Evolutionary conservation across 2,888 invertebrate genomes (phyloP), one percentile per base, ranked within the genome.

Genomic region (Micropterix aruncella): DNA sequence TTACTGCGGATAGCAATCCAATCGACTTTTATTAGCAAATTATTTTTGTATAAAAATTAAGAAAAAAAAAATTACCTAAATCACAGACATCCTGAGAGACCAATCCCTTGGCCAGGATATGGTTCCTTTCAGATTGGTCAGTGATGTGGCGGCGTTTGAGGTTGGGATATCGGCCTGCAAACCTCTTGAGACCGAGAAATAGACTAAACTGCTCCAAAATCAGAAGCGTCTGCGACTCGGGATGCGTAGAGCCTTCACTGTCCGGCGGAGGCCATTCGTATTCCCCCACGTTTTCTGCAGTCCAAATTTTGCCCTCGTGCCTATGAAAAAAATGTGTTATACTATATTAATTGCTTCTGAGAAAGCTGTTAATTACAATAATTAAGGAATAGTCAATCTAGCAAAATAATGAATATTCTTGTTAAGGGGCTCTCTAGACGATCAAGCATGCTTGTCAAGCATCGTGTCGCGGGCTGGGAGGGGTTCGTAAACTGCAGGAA

Each of bases 161-260:
- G 61, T 91, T 90, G n/a, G 90, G 86, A 66, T 92, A 92, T 59
- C 95, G 93, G 50, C 97, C 75, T 62, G 96, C 96, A 63, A 99
- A 97, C 46, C 95, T 94, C 60, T 93, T 95, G 19, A 97, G 88
- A 37, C 88, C 89, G 48, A 99, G 74, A 65, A 88, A 95, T 60
- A 94, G 88, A 0, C 93, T 90, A 48, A 99, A 85, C 87, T 78
- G 97, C 61, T 97, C 97, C 64, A 97, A 94, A 46, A 96, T 80
- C 86, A 95, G 91, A 66, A 82, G 92, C 42, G 87, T 85, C 55
- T 94, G 86, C 41, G 80, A 61, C 54, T n/a, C 16, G 5, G 9
- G 3, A 52, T 52, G 47, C 12, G 7, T 27, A 5, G 5, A 5
- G 5, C 27, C 27, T 7, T 5, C 5, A 12, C 12, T 5, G 19